Evolutionary conservation across 2,888 invertebrate genomes (phyloP).

Genomic region (Hypselothyrea guttata): DNA sequence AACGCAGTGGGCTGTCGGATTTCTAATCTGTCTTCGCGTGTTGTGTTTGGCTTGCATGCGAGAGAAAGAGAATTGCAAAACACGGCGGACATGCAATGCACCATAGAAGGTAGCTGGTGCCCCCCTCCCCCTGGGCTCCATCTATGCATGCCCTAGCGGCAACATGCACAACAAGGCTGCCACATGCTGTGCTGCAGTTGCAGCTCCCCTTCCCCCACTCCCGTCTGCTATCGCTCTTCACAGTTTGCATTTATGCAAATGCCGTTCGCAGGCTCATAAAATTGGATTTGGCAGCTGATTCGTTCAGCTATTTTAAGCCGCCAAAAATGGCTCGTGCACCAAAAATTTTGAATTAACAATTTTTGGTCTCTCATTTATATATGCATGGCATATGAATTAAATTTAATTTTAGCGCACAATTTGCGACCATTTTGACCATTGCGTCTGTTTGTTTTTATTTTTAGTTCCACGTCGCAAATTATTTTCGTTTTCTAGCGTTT

Average conservation of each 20-base stretch:
- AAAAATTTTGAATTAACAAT: constrained; percentile 50
- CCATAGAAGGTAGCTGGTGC: constrained; percentile 21
- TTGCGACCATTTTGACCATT: constrained; percentile 37
- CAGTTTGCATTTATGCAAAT: constrained; percentile 55
- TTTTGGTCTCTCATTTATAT: constrained; percentile 15
- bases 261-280: constrained; percentile 64
- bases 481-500: constrained; percentile 43
- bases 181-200: constrained; percentile 67
- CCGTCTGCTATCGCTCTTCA: constrained; percentile 30
- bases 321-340: constrained; percentile 41
- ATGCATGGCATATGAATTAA: constrained; percentile 50
- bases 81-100: constrained; percentile 67
- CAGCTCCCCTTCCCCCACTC: constrained; percentile 34
- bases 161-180: constrained; percentile 54
- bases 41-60: constrained; percentile 67
- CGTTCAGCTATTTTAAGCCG: constrained; percentile 65
- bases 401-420: constrained; percentile 57
- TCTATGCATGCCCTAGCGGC: constrained; percentile 15
- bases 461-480: constrained; percentile 41
- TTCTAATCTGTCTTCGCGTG: constrained; percentile 76
- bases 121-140: constrained; percentile 3
- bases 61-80: constrained; percentile 56
- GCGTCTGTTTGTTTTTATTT: constrained; percentile 56
- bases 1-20: constrained; percentile 37
- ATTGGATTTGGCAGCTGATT: constrained; percentile 78